Conservation (phyloP, 2,888 invertebrate genomes). For the Gortyna flavago region DNA sequence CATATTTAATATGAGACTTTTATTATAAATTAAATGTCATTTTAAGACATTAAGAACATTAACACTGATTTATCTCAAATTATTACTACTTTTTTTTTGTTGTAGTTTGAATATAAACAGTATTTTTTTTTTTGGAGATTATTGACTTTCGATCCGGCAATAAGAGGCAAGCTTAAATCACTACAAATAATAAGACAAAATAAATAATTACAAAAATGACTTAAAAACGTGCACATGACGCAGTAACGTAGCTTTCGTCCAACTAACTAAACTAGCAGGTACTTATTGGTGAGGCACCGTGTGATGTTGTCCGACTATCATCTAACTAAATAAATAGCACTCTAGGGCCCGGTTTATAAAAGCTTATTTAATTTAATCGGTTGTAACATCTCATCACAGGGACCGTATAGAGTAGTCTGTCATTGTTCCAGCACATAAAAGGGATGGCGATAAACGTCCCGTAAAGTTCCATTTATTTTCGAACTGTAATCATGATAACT, state of each 20-base stretch:
- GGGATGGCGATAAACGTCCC: background rate
- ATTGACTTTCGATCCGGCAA: conserved; percentile 27
- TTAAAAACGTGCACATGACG: conserved; percentile 45
- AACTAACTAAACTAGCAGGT: conserved; percentile 81
- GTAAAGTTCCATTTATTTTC: background rate
- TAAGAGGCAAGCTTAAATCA: conserved; percentile 52
- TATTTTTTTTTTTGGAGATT: background rate
- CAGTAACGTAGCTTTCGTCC: conserved; percentile 39
- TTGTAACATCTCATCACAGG: background rate
- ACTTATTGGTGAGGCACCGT: conserved; percentile 84
- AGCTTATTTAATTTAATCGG: conserved; percentile 5
- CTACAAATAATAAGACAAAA: conserved; percentile 48
- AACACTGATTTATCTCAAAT: background rate
- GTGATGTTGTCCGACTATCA: conserved; percentile 72
- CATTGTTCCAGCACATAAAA: background rate
- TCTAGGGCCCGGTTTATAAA: conserved; percentile 7
- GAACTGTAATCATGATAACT: background rate
- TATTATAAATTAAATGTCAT: background rate
- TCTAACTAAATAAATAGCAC: conserved; percentile 68
- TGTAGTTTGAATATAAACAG: background rate
- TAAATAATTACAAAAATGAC: conserved; percentile 58
- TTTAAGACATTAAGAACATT: conserved; percentile 2
- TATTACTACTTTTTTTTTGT: background rate
- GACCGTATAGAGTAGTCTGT: background rate
- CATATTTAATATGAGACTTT: conserved; percentile 13